Evolutionary conservation across 92 coral and sea anemone genomes (phyloP).

Genomic region (Virgularia gustaviana): DNA sequence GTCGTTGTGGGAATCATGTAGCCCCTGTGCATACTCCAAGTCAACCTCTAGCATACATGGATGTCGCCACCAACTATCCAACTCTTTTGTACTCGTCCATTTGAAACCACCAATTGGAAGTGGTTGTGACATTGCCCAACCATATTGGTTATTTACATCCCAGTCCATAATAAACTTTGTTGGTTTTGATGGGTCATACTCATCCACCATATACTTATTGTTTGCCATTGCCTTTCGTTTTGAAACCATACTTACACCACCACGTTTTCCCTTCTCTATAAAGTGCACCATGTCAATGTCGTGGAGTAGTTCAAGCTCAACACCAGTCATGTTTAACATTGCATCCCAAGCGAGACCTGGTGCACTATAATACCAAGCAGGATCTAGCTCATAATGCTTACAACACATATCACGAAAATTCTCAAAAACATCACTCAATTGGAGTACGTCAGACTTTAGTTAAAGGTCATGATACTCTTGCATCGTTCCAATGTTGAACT

Average conservation of each 20-base stretch:
- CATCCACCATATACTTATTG: background rate
- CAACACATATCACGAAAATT: constrained; percentile 15
- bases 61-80: constrained; percentile 12
- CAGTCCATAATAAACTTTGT: constrained; percentile 16
- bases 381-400: background rate
- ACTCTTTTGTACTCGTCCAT: constrained; percentile 43
- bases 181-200: background rate
- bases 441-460: background rate
- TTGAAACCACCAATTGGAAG: constrained; percentile 31
- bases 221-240: background rate
- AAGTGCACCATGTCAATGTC: background rate
- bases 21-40: constrained; percentile 20
- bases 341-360: background rate
- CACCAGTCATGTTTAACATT: background rate
- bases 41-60: constrained; percentile 48
- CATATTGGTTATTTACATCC: constrained; percentile 40
- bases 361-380: background rate
- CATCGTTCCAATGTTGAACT: constrained; percentile 20
- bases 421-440: constrained; percentile 35
- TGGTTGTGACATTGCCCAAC: constrained; percentile 38
- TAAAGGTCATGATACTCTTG: constrained; percentile 18
- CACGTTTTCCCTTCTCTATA: background rate
- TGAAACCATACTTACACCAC: background rate
- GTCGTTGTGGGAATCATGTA: constrained; percentile 46
- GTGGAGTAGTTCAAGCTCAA: background rate